Evolutionary conservation across 1,140 invertebrate genomes (phyloP), one percentile per base, ranked within the genome.

Genomic region (Diachasmimorpha longicaudata): DNA sequence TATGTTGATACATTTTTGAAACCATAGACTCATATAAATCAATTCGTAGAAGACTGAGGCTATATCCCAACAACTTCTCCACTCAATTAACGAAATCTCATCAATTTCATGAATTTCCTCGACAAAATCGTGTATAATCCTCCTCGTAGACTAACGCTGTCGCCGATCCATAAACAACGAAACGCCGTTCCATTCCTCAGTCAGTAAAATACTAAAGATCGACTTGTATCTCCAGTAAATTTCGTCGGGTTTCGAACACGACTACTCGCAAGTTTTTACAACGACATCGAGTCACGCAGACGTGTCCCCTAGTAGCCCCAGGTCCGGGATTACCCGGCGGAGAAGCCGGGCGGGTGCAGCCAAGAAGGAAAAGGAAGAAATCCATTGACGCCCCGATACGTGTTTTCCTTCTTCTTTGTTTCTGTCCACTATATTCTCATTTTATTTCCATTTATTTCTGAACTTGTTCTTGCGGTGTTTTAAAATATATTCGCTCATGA

Each of bases 261-360:
- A 31, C 19, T 36, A 66, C 52, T 66, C n/a, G 55, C 63, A 16
- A 72, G 31, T 72, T 72, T 68, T 74, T 68, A 46, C 58, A 74
- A 74, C 39, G 72, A 69, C 42, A 37, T 63, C 21, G 66, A 74
- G 72, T 74, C 72, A 74, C 72, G 72, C 72, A 74, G 58, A 63
- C 21, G 23, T 25, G 58, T 63, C 58, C 6, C 9, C 58, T 68
- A 21, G 55, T 74, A 74, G 72, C 52, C 31, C 19, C 14, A 74
- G 39, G 72, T 74, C 72, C 72, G 55, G 72, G 72, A 74, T 31
- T 21, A 37, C 55, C 11, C 9, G 48, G 19, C 0, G 4, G 48
- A 52, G 5, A n/a, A 25, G 48, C 2, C 2, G 31, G 31, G 31
- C 6, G 31, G 6, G 6, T 2, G 6, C 6, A 31, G 14, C 11